Evolutionary conservation across 2,888 invertebrate genomes (phyloP).

Genomic region (Spicauda simplicius): DNA sequence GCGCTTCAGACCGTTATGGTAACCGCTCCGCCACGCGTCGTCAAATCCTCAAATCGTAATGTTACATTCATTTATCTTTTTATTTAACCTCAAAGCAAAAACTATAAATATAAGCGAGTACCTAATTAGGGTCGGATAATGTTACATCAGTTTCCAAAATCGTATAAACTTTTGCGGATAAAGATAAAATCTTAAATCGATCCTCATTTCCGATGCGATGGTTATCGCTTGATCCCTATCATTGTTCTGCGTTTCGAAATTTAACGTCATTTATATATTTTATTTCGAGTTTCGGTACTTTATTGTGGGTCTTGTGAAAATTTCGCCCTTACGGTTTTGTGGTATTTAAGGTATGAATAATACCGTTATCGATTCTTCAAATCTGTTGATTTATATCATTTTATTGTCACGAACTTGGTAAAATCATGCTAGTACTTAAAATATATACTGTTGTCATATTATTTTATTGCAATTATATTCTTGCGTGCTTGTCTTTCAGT

Average conservation of each 20-base stretch:
- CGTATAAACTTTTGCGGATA: background rate
- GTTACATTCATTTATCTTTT: too few species aligned
- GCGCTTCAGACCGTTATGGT: too few species aligned
- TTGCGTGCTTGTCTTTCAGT: background rate
- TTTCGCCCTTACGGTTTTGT: slow-evolving; percentile 5
- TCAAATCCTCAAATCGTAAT: too few species aligned
- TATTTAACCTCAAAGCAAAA: too few species aligned
- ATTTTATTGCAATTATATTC: background rate
- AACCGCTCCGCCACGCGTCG: too few species aligned
- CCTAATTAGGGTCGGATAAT: background rate
- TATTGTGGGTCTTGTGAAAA: slow-evolving; percentile 5
- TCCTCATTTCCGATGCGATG: slow-evolving; percentile 12
- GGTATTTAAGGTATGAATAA: background rate
- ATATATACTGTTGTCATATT: background rate
- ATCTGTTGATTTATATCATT: background rate
- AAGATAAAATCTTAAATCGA: slow-evolving; percentile 25
- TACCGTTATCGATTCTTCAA: slow-evolving; percentile 4
- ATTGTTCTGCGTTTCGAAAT: slow-evolving; percentile 22
- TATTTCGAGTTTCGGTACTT: background rate
- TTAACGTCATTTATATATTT: slow-evolving; percentile 7
- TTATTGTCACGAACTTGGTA: background rate
- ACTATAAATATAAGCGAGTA: too few species aligned
- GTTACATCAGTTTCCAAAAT: background rate
- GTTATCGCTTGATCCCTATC: slow-evolving; percentile 29
- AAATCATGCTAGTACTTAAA: too few species aligned